Conservation (phyloP, 2,888 invertebrate genomes). For the Steromphala cineraria region DNA sequence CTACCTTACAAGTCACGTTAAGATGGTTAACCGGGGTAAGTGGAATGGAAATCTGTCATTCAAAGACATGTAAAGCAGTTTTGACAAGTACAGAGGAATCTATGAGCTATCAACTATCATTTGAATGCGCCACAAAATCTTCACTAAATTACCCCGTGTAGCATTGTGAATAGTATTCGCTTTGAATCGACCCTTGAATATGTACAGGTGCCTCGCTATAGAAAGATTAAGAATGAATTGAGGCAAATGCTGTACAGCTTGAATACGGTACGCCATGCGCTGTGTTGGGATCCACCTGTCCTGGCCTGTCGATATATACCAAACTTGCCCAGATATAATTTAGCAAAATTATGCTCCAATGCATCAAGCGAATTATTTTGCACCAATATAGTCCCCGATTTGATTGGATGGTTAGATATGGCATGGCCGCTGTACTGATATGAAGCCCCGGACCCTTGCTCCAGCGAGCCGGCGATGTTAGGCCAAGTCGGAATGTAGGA, state of each 20-base stretch:
- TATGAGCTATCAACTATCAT: constrained; percentile 9
- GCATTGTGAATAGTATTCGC: constrained; percentile 13
- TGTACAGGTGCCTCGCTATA: not conserved
- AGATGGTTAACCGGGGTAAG: not conserved
- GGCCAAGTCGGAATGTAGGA: not conserved
- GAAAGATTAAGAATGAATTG: constrained; percentile 2
- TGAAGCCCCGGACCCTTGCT: no score
- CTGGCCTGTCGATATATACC: not conserved
- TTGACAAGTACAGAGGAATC: constrained; percentile 5
- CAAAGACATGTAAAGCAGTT: constrained; percentile 2
- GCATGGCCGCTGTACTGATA: not conserved
- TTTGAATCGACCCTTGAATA: constrained; percentile 13
- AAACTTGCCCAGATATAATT: not conserved
- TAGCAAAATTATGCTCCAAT: not conserved
- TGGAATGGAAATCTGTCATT: constrained; percentile 8
- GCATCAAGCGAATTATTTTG: constrained; percentile 1
- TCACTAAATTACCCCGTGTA: constrained; percentile 19
- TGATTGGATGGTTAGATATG: not conserved
- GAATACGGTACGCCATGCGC: not conserved
- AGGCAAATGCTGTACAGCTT: not conserved
- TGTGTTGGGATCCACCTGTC: not conserved
- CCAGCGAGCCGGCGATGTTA: no score
- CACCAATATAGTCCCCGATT: not conserved
- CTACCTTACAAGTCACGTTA: not conserved
- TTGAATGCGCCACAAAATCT: constrained; percentile 6